Evolutionary conservation across 2,797 vertebrate genomes (phyloP).

Genomic region (Danio jaintianensis): DNA sequence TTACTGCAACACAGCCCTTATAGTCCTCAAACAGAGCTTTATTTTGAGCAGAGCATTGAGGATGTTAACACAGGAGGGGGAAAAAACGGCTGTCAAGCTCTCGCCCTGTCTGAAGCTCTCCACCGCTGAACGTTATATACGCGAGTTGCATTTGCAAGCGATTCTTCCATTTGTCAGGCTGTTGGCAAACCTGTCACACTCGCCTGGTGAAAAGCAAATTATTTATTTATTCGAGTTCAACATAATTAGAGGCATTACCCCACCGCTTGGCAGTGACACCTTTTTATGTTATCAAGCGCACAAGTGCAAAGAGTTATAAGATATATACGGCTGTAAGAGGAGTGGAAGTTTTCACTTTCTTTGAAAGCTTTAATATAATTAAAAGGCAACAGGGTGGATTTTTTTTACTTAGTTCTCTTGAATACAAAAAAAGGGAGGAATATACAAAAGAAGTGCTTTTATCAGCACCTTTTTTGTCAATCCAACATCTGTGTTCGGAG

Average conservation of each 20-base stretch:
- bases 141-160: constrained; percentile 57
- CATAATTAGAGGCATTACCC: constrained; percentile 83
- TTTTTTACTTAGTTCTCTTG: constrained; percentile 36
- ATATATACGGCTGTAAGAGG: constrained; percentile 70
- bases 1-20: constrained; percentile 74
- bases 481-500: constrained; percentile 59
- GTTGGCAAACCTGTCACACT: constrained; percentile 83
- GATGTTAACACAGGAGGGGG: constrained; percentile 72
- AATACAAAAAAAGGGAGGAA: constrained; percentile 59
- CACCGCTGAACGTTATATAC: constrained; percentile 58
- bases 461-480: constrained; percentile 69
- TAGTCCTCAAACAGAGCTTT: constrained; percentile 78
- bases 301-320: constrained; percentile 73
- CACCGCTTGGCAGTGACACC: constrained; percentile 76
- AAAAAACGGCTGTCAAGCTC: constrained; percentile 80
- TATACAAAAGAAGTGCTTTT: constrained; percentile 67
- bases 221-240: constrained; percentile 87
- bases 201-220: constrained; percentile 78
- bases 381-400: constrained; percentile 70
- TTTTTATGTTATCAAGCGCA: constrained; percentile 82
- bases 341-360: constrained; percentile 72
- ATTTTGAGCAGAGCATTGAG: constrained; percentile 65
- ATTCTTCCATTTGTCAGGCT: constrained; percentile 76
- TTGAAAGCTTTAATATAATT: constrained; percentile 80
- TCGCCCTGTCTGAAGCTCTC: constrained; percentile 74